Evolutionary conservation across 2,888 invertebrate species (phyloP).

Genomic region (Lordiphosa fenestrarum): DNA sequence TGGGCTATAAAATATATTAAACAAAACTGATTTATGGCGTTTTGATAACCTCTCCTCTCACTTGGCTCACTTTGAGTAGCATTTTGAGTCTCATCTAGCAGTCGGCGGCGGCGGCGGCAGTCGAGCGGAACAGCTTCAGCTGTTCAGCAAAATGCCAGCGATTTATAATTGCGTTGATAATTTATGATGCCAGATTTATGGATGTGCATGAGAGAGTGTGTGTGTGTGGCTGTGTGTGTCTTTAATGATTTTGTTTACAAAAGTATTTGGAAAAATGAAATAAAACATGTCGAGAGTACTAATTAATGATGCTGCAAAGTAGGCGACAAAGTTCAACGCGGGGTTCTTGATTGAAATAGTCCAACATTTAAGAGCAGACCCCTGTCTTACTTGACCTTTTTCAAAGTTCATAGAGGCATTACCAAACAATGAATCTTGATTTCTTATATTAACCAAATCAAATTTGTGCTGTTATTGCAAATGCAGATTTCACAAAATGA

Average conservation of each 20-base stretch:
- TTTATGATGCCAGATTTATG: constrained; percentile 47
- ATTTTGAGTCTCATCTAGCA: constrained; percentile 2
- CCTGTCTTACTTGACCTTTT: too few species aligned
- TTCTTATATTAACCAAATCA: too few species aligned
- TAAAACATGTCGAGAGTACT: not conserved
- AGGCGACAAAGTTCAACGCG: too few species aligned
- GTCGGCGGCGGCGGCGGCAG: constrained; percentile 20
- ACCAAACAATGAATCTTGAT: too few species aligned
- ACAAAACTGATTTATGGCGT: constrained; percentile 69
- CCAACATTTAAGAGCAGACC: too few species aligned
- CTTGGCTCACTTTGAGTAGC: constrained; percentile 19
- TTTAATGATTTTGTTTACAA: constrained; percentile 63
- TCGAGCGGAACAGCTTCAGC: constrained; percentile 41
- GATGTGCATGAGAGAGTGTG: constrained; percentile 6
- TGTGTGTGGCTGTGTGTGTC: constrained; percentile 25
- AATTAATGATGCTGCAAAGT: not conserved
- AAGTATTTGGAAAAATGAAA: constrained; percentile 12
- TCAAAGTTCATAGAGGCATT: too few species aligned
- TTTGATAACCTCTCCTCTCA: constrained; percentile 67
- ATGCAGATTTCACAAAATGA: too few species aligned
- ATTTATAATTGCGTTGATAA: constrained; percentile 62
- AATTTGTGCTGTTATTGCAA: too few species aligned
- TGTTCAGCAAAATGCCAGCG: constrained; percentile 58
- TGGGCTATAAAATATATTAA: constrained; percentile 60
- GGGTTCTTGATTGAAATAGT: too few species aligned